Conservation (phyloP, 2,113 vertebrate species). For the Mionectes macconnelli region DNA sequence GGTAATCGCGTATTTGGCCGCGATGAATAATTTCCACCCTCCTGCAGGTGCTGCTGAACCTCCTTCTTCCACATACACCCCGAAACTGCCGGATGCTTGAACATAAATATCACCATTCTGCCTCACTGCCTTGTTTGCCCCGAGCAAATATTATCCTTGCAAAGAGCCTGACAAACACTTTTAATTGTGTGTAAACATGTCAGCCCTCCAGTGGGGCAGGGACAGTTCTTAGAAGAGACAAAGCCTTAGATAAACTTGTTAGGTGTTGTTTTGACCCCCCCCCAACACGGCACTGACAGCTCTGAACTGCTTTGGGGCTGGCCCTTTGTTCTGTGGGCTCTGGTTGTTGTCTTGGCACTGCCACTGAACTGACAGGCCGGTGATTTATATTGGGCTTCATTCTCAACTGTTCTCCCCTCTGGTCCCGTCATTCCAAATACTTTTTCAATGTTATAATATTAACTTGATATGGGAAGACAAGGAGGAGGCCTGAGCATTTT, state of each 20-base stretch:
- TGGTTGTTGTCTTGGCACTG: neutral
- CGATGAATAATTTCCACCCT: neutral
- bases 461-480: neutral
- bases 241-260: neutral
- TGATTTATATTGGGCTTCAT: conserved; percentile 24
- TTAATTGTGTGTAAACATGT: neutral
- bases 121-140: neutral
- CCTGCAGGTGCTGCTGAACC: neutral
- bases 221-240: neutral
- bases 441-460: neutral
- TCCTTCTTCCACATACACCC: neutral
- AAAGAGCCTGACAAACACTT: neutral
- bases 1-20: neutral
- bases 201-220: neutral
- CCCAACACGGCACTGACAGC: neutral
- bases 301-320: neutral
- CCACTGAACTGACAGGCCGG: neutral
- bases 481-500: neutral
- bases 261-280: neutral
- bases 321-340: neutral
- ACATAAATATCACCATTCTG: neutral
- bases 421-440: conserved; percentile 25
- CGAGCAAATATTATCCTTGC: neutral
- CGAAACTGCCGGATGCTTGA: neutral
- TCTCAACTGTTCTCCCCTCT: conserved; percentile 31